Base-by-base conservation (phyloP, 2,113 vertebrate species). In the Vulpes ferrilata region DNA sequence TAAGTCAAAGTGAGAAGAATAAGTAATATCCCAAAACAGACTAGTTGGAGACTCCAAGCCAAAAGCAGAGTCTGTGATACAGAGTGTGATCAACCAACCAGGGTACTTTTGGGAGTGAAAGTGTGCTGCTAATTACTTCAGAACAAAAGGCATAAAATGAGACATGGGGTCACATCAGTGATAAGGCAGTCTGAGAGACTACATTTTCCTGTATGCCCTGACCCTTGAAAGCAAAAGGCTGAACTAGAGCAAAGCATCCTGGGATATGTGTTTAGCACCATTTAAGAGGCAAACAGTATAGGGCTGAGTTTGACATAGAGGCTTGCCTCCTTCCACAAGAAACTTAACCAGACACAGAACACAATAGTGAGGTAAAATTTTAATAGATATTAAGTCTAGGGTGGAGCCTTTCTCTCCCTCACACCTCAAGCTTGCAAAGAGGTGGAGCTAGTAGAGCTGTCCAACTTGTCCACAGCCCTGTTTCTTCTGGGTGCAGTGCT, bases 181-280 rank as follows among this genome's bases (percentile, higher is more conserved):
- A 53, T 78, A 87, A 97, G 90, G 64, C 71, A 73, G 74, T 73
- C 30, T 55, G 92, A 64, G 92, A 96, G 89, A 96, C 43, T 25
- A 59, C 59, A 76, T 69, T 95, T 92, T 59, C 69, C 65, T 57
- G 74, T 57, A 93, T 87, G 86, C 65, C 59, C 69, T 92, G 80
- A 25, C 73, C 64, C 53, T 64, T 71, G 80, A 78, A 51, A 78
- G 78, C 35, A 84, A 92, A 88, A 88, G 48, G 67, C 20, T 25
- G 59, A 53, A 67, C 32, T 27, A n/a, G 35, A 84, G 60, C 89
- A 87, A 67, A 95, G 93, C 69, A 87, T 62, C 23, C 93, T 93
- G 89, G 80, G 43, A 65, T 62, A 48, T 20, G 53, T 7, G 38
- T 60, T 87, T 95, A 97, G 96, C 97, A 97, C 95, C 97, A 95